Base-by-base conservation (phyloP, 2,113 vertebrate genomes). In the Cyprichromis sp. region DNA sequence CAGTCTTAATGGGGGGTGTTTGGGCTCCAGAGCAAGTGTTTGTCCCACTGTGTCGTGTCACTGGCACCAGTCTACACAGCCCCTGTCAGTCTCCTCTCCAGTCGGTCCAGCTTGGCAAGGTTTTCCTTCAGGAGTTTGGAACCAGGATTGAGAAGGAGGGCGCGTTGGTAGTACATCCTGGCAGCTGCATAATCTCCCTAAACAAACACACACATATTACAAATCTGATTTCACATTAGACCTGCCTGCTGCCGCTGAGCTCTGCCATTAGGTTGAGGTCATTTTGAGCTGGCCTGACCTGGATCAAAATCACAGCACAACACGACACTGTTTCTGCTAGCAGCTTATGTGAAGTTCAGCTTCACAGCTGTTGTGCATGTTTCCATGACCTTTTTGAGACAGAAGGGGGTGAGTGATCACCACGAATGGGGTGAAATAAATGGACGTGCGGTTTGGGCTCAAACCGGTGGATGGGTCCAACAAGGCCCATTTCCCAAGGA, bases 81-180 rank as follows among this genome's bases (percentile, higher is more conserved):
- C 95, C 96, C 71, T 95, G 97, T 90, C 53, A 97, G 95, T 68
- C 96, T 96, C 91, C 96, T 98, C 95, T 99, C 98, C 61, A 99
- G 94, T 59, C 99, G 97, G 92, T 99, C 97, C 93, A 99, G 88
- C 83, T 99, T 99, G 87, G 98, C 97, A 42, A 99, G 95, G 86
- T 99, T 99, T 89, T 99, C 99, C 94, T 97, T 98, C 79, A 99
- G 96, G 68, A 99, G 95, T 91, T 96, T 98, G 95, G 98, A 99
- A 81, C 97, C 96, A 8, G 99, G 98, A 61, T 97, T 98, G 55
- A 99, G 96, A 54, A 95, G 95, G 68, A 99, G 95, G 16, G 99
- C 99, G 89, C 96, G 97, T 90, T 98, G 94, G 68, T 99, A 99
- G 94, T 98, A 99, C 79, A 94, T 94, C 86, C 98, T 97, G 53